Evolutionary conservation across 2,888 invertebrate species (phyloP).

Genomic region (Drosophila acutilabella): DNA sequence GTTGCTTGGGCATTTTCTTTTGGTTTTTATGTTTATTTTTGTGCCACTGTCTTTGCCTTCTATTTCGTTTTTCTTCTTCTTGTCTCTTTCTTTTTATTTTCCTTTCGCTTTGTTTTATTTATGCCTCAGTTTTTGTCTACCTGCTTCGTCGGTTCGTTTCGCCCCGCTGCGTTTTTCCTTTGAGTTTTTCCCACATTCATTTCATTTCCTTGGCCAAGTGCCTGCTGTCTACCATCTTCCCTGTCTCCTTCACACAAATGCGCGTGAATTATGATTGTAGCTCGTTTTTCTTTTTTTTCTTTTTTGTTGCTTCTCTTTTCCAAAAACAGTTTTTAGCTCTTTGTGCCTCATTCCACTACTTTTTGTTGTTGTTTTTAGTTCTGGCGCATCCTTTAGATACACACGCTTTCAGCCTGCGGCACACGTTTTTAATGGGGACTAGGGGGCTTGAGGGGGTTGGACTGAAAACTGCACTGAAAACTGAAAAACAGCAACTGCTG

Average conservation of each 20-base stretch:
- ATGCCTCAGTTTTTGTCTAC: slow-evolving; percentile 46
- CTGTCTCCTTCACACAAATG: slow-evolving; percentile 37
- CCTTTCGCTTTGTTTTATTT: slow-evolving; percentile 49
- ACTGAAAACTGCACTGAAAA: slow-evolving; percentile 33
- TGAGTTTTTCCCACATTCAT: slow-evolving; percentile 78
- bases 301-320: background rate
- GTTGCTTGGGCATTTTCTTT: slow-evolving; percentile 18
- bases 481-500: slow-evolving; percentile 56
- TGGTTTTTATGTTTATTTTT: slow-evolving; percentile 36
- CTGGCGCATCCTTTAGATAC: slow-evolving; percentile 62
- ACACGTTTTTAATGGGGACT: slow-evolving; percentile 22
- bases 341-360: slow-evolving; percentile 33
- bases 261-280: slow-evolving; percentile 79
- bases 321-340: slow-evolving; percentile 33
- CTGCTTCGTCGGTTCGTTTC: slow-evolving; percentile 26
- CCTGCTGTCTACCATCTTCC: slow-evolving; percentile 20
- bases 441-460: background rate
- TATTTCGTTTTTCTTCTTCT: slow-evolving; percentile 27
- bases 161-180: slow-evolving; percentile 56
- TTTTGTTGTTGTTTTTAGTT: slow-evolving; percentile 37
- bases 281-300: slow-evolving; percentile 48
- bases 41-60: slow-evolving; percentile 19
- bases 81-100: slow-evolving; percentile 19
- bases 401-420: slow-evolving; percentile 43
- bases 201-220: slow-evolving; percentile 73